Evolutionary conservation across 2,113 vertebrate genomes (phyloP).

Genomic region (Sinocyclocheilus maitianheensis): DNA sequence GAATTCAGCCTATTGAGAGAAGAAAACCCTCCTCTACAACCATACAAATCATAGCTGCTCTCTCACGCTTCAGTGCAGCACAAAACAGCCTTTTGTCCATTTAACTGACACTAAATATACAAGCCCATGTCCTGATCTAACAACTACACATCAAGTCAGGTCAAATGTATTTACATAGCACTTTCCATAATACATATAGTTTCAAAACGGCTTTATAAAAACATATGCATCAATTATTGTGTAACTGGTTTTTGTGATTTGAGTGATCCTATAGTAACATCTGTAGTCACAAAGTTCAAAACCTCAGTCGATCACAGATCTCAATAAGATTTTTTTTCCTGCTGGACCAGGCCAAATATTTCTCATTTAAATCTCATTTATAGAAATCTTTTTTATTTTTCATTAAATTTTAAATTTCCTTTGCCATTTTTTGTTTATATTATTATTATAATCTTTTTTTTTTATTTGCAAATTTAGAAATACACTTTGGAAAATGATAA

Average conservation of each 20-base stretch:
- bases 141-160: not conserved
- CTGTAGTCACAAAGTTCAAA: not conserved
- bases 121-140: not conserved
- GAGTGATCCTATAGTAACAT: not conserved
- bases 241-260: not conserved
- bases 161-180: not conserved
- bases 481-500: too few species aligned
- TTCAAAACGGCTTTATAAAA: not conserved
- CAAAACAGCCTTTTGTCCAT: conserved; percentile 61
- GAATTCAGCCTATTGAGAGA: conserved; percentile 46
- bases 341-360: not conserved
- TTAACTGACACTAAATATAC: conserved; percentile 1
- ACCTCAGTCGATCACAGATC: not conserved
- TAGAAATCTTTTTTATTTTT: too few species aligned
- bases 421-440: too few species aligned
- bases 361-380: too few species aligned
- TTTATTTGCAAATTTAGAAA: too few species aligned
- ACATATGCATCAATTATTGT: not conserved
- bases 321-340: not conserved
- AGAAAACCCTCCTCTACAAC: conserved; percentile 31
- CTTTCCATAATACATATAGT: not conserved
- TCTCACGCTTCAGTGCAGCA: conserved; percentile 44
- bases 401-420: too few species aligned
- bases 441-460: too few species aligned
- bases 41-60: conserved; percentile 24